Evolutionary conservation across 2,113 vertebrate genomes (phyloP).

Genomic region (Pollimyrus isidori): DNA sequence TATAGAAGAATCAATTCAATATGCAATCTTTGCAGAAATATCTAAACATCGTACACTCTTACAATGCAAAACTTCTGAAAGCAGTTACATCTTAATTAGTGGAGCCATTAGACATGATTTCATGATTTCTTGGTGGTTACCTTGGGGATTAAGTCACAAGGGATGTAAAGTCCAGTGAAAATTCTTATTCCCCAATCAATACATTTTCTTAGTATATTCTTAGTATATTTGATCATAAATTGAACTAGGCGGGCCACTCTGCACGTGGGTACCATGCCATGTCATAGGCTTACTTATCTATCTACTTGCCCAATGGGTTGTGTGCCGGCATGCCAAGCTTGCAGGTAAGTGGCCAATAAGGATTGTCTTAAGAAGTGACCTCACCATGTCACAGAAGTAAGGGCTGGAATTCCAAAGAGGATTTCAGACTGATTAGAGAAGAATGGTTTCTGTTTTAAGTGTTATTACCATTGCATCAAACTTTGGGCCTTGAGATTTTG

Average conservation of each 20-base stretch:
- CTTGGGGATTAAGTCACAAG: background rate
- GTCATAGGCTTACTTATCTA: background rate
- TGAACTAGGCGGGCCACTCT: background rate
- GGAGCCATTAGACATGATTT: background rate
- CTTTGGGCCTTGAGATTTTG: background rate
- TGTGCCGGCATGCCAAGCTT: background rate
- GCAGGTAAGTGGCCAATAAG: background rate
- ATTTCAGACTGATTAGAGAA: no score
- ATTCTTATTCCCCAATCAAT: background rate
- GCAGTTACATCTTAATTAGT: background rate
- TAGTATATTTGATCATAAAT: background rate
- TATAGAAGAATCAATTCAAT: background rate
- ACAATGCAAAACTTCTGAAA: background rate
- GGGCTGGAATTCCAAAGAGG: no score
- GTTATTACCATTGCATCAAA: background rate
- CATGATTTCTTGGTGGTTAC: background rate
- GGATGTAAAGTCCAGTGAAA: background rate
- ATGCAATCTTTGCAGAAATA: background rate
- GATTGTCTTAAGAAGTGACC: no score
- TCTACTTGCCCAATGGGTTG: background rate
- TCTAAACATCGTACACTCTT: background rate
- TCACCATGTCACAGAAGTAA: no score
- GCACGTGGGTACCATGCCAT: background rate
- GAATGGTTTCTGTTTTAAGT: background rate
- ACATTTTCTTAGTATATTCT: background rate